phyloP scores from a whole-genome alignment of 2,888 invertebrate genomes.

The Zaprionus bogoriensis region DNA sequence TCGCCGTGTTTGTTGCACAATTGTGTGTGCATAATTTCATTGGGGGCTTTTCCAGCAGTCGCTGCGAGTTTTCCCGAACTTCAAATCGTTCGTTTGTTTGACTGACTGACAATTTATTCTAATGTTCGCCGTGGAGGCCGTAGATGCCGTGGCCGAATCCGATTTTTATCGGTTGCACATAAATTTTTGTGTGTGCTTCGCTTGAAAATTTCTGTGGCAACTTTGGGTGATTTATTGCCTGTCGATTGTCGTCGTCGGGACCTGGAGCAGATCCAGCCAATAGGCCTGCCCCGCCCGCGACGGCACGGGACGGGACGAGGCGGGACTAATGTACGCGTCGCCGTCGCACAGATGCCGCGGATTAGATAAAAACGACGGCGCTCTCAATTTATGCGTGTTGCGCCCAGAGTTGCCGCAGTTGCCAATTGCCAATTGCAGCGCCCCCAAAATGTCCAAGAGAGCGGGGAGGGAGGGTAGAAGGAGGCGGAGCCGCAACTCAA shows the following conservation, averaged over 20 bases:
- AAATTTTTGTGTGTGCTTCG: slow-evolving; percentile 52
- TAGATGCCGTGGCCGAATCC: slow-evolving; percentile 34
- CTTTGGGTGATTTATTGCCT: slow-evolving; percentile 80
- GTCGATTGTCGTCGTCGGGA: slow-evolving; percentile 78
- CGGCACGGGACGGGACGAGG: slow-evolving; percentile 1
- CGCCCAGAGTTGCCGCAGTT: slow-evolving; percentile 53
- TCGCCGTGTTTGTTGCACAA: slow-evolving; percentile 9
- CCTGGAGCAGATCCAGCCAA: slow-evolving; percentile 34
- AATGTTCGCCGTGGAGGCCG: slow-evolving; percentile 41
- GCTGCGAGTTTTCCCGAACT: background rate
- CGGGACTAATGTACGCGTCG: slow-evolving; percentile 68
- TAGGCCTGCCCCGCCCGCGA: slow-evolving; percentile 17
- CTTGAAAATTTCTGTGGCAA: slow-evolving; percentile 71
- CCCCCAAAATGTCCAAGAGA: background rate
- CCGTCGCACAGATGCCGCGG: slow-evolving; percentile 74
- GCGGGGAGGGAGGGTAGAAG: background rate
- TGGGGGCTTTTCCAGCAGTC: background rate
- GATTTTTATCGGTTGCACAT: slow-evolving; percentile 75
- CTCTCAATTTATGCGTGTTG: slow-evolving; percentile 77
- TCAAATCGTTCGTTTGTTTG: too few species aligned
- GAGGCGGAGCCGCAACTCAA: slow-evolving; percentile 27
- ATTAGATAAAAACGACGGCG: slow-evolving; percentile 73
- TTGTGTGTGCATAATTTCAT: slow-evolving; percentile 20
- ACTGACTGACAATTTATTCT: slow-evolving; percentile 60
- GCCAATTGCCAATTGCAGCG: slow-evolving; percentile 51